Base-by-base conservation (phyloP, 2,888 invertebrate genomes). In the Isotomurus palustris region DNA sequence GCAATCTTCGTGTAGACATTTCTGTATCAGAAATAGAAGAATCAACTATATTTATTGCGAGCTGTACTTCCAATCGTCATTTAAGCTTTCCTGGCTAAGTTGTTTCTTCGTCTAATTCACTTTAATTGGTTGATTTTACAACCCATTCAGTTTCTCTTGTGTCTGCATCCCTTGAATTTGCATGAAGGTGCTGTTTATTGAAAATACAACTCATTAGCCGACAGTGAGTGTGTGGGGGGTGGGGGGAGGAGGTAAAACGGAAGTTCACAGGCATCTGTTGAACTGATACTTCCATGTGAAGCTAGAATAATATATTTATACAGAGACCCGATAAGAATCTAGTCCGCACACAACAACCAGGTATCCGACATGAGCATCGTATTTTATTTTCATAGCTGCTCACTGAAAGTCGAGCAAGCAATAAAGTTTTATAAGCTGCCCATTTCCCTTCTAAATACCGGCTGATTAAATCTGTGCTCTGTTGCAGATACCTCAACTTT, bases 351-450 rank as follows among this genome's bases (percentile, higher is more conserved):
- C n/a, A 22, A 25, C 19, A 50, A 27, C 50, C 35, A 17, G 40
- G 40, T 50, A 49, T 49, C 49, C 49, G 49, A 49, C 49, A 49
- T 32, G 35, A 49, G 49, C 49, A 32, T 35, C 28, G 35, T 49
- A 49, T 49, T 49, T 49, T 49, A 49, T 35, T 35, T 49, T 50
- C 50, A 50, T 50, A 50, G 38, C 49, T 50, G 50, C 40, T 50
- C 35, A 49, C 49, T 32, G 35, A 29, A 49, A 32, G 32, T 32
- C 40, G 50, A 50, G 50, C 50, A 50, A 50, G 38, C 22, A 6
- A 50, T 38, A 38, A 50, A 50, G 38, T 50, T 50, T 50, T 50
- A 50, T 38, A 25, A 40, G 36, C 50, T 50, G 25, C 4, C 50
- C 35, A 50, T 50, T 50, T 50, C 50, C 49, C 38, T 5, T 50